These are phyloP conservation scores for Sycophaga agraensis DNA, from an alignment of 1,140 invertebrate species.

Conservation along the genomic window DNA sequence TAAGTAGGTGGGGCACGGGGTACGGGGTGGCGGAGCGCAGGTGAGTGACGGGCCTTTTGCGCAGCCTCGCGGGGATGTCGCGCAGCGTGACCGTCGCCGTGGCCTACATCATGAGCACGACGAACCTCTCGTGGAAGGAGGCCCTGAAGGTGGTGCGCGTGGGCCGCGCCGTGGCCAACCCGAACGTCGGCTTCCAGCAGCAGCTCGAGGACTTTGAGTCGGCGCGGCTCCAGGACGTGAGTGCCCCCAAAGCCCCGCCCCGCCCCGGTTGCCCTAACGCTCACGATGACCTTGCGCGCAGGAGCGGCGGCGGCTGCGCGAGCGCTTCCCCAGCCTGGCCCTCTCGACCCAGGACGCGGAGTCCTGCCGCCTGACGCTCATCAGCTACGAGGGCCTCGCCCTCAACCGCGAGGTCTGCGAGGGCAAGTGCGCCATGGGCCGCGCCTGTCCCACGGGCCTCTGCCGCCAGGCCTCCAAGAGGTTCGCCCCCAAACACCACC, in stretches of 20 bases:
- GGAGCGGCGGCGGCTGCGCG: slow-evolving; percentile 80
- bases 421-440: slow-evolving; percentile 80
- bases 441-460: slow-evolving; percentile 78
- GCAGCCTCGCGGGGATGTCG: slow-evolving; percentile 91
- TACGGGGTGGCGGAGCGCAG: no score
- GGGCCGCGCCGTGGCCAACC: slow-evolving; percentile 87
- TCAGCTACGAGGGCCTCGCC: slow-evolving; percentile 78
- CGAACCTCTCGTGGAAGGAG: slow-evolving; percentile 88
- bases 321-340: slow-evolving; percentile 78
- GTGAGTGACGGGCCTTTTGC: neutral
- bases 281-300: slow-evolving; percentile 41
- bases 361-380: slow-evolving; percentile 73
- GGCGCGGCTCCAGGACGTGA: slow-evolving; percentile 76
- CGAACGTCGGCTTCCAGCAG: slow-evolving; percentile 92
- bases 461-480: slow-evolving; percentile 61
- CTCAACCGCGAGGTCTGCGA: slow-evolving; percentile 79
- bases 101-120: slow-evolving; percentile 93
- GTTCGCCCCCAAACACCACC: slow-evolving; percentile 35
- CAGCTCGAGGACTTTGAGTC: slow-evolving; percentile 92
- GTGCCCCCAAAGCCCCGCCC: no score
- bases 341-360: slow-evolving; percentile 73
- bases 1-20: no score
- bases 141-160: slow-evolving; percentile 89
- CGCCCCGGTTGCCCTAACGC: no score
- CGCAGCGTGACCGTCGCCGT: slow-evolving; percentile 92